Evolutionary conservation across 1,140 invertebrate species (phyloP).

Genomic region (Drosophila micromelanica): DNA sequence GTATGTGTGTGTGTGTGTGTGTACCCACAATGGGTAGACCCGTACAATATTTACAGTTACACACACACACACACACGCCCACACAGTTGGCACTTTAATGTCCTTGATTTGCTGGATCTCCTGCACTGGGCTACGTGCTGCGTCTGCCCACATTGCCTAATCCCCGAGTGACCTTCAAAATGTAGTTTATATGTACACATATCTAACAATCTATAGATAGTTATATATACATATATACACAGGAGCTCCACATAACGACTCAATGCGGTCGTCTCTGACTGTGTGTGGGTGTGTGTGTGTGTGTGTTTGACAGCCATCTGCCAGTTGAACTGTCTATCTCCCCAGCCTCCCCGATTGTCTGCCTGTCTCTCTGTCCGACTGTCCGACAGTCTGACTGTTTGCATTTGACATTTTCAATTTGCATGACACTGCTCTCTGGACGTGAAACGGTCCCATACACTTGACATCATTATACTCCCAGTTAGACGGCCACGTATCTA

Average conservation of each 20-base stretch:
- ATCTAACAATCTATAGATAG: neutral
- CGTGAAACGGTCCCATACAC: slow-evolving; percentile 15
- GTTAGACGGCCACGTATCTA: slow-evolving; percentile 12
- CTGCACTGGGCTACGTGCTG: slow-evolving; percentile 43
- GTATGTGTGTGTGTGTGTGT: too few species aligned
- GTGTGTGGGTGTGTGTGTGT: slow-evolving; percentile 6
- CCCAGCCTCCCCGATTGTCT: neutral
- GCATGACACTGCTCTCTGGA: slow-evolving; percentile 61
- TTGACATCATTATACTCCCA: slow-evolving; percentile 21
- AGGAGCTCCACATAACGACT: slow-evolving; percentile 23
- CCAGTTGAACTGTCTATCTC: slow-evolving; percentile 37
- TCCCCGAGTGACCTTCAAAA: slow-evolving; percentile 55
- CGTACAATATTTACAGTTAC: slow-evolving; percentile 45
- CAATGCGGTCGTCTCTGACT: slow-evolving; percentile 37
- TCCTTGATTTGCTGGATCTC: slow-evolving; percentile 44
- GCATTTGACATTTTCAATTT: slow-evolving; percentile 82
- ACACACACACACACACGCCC: neutral
- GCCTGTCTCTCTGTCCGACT: slow-evolving; percentile 41
- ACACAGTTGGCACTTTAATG: slow-evolving; percentile 31
- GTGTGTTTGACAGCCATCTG: slow-evolving; percentile 50
- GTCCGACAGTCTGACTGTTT: too few species aligned
- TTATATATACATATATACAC: neutral
- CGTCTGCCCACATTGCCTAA: slow-evolving; percentile 30
- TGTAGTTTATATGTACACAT: slow-evolving; percentile 8
- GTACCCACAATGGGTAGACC: slow-evolving; percentile 3